Evolutionary conservation across 2,888 invertebrate genomes (phyloP).

Genomic region (Nomada ferruginata): DNA sequence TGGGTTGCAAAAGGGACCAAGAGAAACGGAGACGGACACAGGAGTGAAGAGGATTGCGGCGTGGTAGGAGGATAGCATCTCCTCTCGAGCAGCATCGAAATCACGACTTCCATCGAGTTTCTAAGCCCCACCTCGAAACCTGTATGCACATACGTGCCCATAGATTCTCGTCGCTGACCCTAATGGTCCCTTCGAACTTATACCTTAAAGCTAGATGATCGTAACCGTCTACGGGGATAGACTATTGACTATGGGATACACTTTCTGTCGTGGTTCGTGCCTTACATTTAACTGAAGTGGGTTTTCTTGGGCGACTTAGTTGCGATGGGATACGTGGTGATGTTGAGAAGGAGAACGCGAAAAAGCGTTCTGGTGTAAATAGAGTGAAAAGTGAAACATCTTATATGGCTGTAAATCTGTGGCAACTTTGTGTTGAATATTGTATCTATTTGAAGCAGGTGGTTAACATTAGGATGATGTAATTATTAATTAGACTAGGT

Average conservation of each 20-base stretch:
- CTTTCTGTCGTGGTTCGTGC: neutral
- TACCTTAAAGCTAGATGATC: constrained; percentile 34
- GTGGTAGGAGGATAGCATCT: constrained; percentile 25
- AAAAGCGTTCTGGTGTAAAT: no score
- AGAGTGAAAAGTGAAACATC: no score
- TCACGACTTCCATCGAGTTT: constrained; percentile 67
- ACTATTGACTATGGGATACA: neutral
- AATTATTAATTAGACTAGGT: no score
- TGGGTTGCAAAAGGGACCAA: constrained; percentile 20
- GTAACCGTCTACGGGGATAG: neutral
- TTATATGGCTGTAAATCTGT: no score
- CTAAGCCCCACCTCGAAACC: constrained; percentile 58
- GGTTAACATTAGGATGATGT: no score
- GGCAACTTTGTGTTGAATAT: no score
- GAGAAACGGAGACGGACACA: neutral
- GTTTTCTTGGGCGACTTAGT: no score
- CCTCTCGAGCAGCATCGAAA: constrained; percentile 55
- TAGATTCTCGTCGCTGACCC: constrained; percentile 58
- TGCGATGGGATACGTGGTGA: no score
- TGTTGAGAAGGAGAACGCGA: no score
- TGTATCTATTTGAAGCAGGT: no score
- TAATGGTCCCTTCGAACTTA: constrained; percentile 44
- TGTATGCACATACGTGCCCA: constrained; percentile 54
- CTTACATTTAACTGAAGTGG: neutral
- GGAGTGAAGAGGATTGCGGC: neutral